These are phyloP conservation scores for Coptodon rendalli DNA, from an alignment of 2,113 vertebrate species.

Conservation along the genomic window DNA sequence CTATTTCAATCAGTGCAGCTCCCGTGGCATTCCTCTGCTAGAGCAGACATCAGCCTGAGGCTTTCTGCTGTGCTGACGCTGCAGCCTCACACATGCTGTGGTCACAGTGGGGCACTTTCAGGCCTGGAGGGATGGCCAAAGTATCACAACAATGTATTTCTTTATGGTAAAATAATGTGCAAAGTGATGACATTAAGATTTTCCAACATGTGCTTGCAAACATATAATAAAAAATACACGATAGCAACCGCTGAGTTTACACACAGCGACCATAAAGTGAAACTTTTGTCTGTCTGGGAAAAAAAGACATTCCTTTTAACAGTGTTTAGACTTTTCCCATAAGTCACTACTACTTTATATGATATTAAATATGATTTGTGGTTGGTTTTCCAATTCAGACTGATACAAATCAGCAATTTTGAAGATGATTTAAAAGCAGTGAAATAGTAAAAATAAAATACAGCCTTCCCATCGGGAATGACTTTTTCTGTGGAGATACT, in stretches of 20 bases:
- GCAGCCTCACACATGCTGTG: constrained; percentile 18
- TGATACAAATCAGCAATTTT: constrained; percentile 5
- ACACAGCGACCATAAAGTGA: not conserved
- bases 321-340: constrained; percentile 12
- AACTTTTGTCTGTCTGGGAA: not conserved
- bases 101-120: not conserved
- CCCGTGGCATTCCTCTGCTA: not conserved
- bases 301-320: not conserved
- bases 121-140: not conserved
- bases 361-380: constrained; percentile 24
- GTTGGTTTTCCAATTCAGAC: constrained; percentile 13
- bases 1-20: constrained; percentile 25
- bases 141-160: constrained; percentile 3
- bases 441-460: not conserved
- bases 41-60: not conserved
- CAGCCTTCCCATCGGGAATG: not conserved
- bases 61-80: constrained; percentile 3
- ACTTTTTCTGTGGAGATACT: not conserved
- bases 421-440: constrained; percentile 8
- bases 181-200: constrained; percentile 5
- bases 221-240: not conserved
- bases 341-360: not conserved
- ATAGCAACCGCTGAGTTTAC: not conserved
- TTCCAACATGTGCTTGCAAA: constrained; percentile 2
- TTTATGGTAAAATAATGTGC: not conserved